Evolutionary conservation across 1,140 invertebrate species (phyloP), one percentile per base, ranked within the genome.

Genomic region (Oreohelix idahoensis): DNA sequence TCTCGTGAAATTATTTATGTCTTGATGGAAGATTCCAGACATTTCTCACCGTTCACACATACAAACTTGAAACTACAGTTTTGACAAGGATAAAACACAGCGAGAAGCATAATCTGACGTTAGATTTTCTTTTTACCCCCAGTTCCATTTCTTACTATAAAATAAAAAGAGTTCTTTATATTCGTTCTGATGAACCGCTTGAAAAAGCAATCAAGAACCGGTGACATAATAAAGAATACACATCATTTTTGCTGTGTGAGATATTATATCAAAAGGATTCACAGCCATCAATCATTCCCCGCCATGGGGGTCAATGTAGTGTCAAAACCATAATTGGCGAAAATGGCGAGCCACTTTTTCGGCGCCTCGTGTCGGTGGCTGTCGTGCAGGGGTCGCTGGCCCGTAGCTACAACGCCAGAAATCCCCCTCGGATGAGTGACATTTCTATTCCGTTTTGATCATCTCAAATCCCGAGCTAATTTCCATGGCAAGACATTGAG

Each of bases 251-350:
- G 51, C 29, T 35, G n/a, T 29, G 51, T 11, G 26, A 49, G 75
- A 36, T 29, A 38, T 77, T 35, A 49, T 51, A 53, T 49, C 75
- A 53, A 53, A 53, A 13, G 32, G 32, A 49, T 49, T 29, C 58
- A 1, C 35, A 26, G 15, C 77, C 58, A 79, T 79, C 77, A 58
- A 79, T 79, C 77, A 79, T 2, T 35, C 29, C 13, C 11, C 53
- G 35, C 53, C 35, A 35, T 8, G 32, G 36, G 75, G 77, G 75
- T 79, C 77, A 79, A 66, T 53, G 39, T 26, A 42, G 45, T 53
- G 77, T 79, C 77, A 79, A 69, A 79, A 79, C 36, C 51, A 79
- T 79, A 79, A 79, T 79, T 79, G 77, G 77, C 77, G 53, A 63
- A 79, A 79, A 63, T 66, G 58, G 77, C n/a, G 58, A 69, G 58